Evolutionary conservation across 2,113 vertebrate genomes (phyloP).

Genomic region (Recurvirostra avosetta): DNA sequence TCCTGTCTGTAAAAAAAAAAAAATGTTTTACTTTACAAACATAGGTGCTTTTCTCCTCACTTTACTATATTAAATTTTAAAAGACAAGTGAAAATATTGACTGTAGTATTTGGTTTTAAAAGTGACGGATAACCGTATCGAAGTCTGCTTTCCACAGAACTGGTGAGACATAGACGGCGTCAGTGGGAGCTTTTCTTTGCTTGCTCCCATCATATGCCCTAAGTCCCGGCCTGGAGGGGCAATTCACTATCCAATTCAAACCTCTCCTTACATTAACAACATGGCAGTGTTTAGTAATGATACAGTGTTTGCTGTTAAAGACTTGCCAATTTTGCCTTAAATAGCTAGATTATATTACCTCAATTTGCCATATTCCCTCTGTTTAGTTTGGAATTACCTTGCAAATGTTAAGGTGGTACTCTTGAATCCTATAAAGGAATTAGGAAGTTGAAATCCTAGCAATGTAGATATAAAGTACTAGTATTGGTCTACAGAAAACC

Average conservation of each 20-base stretch:
- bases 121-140: background rate
- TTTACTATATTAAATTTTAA: background rate
- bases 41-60: background rate
- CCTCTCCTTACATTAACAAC: slow-evolving; percentile 32
- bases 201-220: background rate
- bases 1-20: background rate
- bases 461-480: background rate
- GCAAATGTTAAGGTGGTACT: slow-evolving; percentile 17
- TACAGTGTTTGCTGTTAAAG: slow-evolving; percentile 28
- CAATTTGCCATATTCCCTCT: slow-evolving; percentile 33
- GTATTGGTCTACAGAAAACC: background rate
- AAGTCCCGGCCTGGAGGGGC: background rate
- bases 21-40: background rate
- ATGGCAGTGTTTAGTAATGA: slow-evolving; percentile 45
- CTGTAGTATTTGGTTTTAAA: background rate
- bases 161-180: background rate
- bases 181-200: background rate
- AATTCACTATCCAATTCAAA: slow-evolving; percentile 12
- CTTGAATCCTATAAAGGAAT: background rate
- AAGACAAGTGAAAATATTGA: background rate
- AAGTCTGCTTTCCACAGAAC: background rate
- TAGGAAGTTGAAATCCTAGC: background rate
- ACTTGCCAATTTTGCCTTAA: slow-evolving; percentile 45
- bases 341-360: slow-evolving; percentile 31
- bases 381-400: slow-evolving; percentile 51